Evolutionary conservation across 2,797 vertebrate genomes (phyloP).

Genomic region (Ambastaia sidthimunki): DNA sequence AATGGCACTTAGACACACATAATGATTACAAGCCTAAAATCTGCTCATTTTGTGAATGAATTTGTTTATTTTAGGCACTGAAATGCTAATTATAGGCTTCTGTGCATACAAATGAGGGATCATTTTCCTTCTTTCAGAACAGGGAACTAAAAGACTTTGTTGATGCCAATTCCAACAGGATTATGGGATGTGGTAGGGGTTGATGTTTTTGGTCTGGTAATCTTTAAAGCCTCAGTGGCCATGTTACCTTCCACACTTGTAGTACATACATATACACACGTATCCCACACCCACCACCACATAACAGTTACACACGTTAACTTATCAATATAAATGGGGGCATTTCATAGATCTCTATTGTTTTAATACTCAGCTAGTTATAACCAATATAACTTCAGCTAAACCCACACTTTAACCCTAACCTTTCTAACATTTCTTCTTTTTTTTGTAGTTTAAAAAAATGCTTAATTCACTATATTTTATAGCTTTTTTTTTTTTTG

Average conservation of each 20-base stretch:
- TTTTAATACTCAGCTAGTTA: no score
- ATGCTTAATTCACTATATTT: no score
- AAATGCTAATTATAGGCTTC: conserved; percentile 17
- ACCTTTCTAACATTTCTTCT: no score
- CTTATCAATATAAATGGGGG: no score
- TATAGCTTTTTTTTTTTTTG: no score
- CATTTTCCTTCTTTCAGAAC: conserved; percentile 10
- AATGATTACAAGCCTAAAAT: neutral
- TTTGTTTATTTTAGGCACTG: neutral
- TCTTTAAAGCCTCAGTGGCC: conserved; percentile 47
- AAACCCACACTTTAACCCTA: no score
- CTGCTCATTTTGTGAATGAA: neutral
- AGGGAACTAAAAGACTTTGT: conserved; percentile 13
- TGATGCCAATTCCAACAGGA: conserved; percentile 39
- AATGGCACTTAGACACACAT: neutral
- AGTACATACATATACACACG: conserved; percentile 8
- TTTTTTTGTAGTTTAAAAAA: no score
- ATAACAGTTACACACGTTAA: neutral
- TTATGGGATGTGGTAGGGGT: conserved; percentile 27
- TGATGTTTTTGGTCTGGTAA: conserved; percentile 44
- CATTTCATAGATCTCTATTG: no score
- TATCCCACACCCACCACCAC: neutral
- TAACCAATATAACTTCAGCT: no score
- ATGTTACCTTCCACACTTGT: conserved; percentile 36
- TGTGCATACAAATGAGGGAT: conserved; percentile 10